Conservation (phyloP, 2,113 vertebrate genomes). For the Bos indicus region DNA sequence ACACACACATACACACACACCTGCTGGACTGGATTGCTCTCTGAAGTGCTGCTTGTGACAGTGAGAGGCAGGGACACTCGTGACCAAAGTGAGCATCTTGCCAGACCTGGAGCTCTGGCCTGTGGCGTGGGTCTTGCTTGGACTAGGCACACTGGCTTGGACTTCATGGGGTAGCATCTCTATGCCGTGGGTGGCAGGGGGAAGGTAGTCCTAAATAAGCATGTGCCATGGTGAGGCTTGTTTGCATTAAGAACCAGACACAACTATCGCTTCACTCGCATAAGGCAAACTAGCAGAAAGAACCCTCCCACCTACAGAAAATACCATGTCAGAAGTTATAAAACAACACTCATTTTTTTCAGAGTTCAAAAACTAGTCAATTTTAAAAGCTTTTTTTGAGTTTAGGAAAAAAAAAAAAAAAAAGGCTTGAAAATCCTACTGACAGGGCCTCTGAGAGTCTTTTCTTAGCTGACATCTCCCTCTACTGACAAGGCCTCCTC, state of each 20-base stretch:
- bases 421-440: background rate
- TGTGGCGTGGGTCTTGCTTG: background rate
- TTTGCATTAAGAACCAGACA: background rate
- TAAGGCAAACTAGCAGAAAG: background rate
- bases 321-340: constrained; percentile 33
- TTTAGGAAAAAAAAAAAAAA: background rate
- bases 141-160: background rate
- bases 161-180: background rate
- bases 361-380: constrained; percentile 7
- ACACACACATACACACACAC: background rate
- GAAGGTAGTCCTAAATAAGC: background rate
- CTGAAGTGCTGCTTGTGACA: background rate
- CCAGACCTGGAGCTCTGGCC: background rate
- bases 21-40: rapidly evolving
- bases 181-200: background rate
- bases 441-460: background rate
- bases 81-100: background rate
- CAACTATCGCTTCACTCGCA: background rate
- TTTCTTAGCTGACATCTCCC: constrained; percentile 67
- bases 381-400: constrained; percentile 10
- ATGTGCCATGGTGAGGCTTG: background rate
- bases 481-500: constrained; percentile 43
- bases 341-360: constrained; percentile 37
- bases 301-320: background rate
- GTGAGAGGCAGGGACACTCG: background rate